Evolutionary conservation across 1,140 invertebrate genomes (phyloP).

Genomic region (Tetranychus cinnabarinus): DNA sequence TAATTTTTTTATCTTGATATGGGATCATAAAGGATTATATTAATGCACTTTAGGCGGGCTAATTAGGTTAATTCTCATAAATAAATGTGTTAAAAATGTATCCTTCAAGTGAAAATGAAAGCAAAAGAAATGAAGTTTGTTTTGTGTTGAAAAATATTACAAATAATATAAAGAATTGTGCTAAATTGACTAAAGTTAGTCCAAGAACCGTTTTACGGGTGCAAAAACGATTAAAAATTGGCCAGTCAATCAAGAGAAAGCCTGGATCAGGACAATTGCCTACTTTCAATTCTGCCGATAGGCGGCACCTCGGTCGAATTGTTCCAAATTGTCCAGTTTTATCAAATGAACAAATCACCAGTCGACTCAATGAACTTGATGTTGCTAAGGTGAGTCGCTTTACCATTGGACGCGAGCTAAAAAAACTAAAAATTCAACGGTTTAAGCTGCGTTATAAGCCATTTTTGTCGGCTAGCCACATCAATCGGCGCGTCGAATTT

Average conservation of each 20-base stretch:
- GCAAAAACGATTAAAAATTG: no score
- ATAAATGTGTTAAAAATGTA: no score
- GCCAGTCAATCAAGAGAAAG: neutral
- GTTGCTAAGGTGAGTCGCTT: neutral
- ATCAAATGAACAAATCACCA: neutral
- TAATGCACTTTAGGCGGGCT: no score
- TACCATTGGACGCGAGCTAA: neutral
- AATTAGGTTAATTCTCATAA: no score
- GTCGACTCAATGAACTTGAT: neutral
- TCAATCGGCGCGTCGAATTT: neutral
- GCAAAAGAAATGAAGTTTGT: no score
- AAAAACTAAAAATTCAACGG: neutral
- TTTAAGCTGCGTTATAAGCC: neutral
- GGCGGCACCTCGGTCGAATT: neutral
- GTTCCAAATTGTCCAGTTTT: neutral
- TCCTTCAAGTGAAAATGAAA: no score
- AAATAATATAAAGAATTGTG: no score
- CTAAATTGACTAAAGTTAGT: no score
- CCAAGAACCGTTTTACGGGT: no score
- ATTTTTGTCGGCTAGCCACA: neutral
- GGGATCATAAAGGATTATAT: no score
- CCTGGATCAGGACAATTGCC: neutral
- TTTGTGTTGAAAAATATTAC: no score
- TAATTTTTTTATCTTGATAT: no score
- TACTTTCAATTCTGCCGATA: neutral